A percentile compares a stretch with the other conserved stretches of the same genome.
phyloP scores from a whole-genome alignment of 2,888 invertebrate genomes.

The Steromphala cineraria region DNA sequence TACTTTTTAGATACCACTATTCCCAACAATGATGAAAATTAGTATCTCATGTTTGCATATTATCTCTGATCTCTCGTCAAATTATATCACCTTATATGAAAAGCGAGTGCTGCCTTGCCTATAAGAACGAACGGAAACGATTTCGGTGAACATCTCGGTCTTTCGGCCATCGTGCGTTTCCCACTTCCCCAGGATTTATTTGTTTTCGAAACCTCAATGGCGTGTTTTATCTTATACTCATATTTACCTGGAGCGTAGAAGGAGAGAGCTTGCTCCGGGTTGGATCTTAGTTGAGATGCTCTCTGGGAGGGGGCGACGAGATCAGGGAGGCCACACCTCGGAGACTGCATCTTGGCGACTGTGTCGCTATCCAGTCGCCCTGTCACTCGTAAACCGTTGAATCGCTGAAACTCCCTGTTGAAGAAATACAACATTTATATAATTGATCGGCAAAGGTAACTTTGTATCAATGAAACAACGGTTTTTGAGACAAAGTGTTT shows the following conservation, averaged over 20 bases:
- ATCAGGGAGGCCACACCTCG: conserved; percentile 70
- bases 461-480: too few species aligned
- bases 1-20: too few species aligned
- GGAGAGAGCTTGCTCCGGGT: conserved; percentile 39
- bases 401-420: conserved; percentile 64
- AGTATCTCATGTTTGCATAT: too few species aligned
- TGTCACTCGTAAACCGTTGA: conserved; percentile 63
- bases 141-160: not conserved
- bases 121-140: too few species aligned
- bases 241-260: conserved; percentile 51
- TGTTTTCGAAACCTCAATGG: not conserved
- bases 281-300: conserved; percentile 25
- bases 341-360: conserved; percentile 60
- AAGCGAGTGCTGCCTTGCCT: too few species aligned
- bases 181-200: not conserved
- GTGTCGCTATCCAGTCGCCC: conserved; percentile 64
- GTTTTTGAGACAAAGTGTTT: too few species aligned
- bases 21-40: too few species aligned
- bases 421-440: too few species aligned
- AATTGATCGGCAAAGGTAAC: too few species aligned
- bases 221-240: not conserved
- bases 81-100: too few species aligned
- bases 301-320: conserved; percentile 48
- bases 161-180: not conserved
- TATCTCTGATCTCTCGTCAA: too few species aligned